Evolutionary conservation across 2,888 invertebrate genomes (phyloP).

Genomic region (Dyspetes luteomarginatus): DNA sequence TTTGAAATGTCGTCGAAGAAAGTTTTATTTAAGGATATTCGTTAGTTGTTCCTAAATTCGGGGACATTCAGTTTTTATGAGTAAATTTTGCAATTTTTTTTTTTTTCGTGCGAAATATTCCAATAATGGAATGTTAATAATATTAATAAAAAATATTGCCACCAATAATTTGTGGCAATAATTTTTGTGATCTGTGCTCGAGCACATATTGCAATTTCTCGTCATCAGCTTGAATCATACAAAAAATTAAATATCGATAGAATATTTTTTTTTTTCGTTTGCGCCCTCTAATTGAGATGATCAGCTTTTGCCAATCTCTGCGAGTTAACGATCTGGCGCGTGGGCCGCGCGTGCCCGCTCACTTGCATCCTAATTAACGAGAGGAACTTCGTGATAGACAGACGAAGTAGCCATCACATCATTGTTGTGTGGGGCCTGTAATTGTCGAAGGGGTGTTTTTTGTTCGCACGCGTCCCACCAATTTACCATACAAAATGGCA

Average conservation of each 20-base stretch:
- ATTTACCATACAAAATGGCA: slow-evolving; percentile 17
- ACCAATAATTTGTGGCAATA: background rate
- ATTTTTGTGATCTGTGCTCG: background rate
- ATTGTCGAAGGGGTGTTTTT: slow-evolving; percentile 56
- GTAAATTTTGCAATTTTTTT: no score
- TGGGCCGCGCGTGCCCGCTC: no score
- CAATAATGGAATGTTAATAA: no score
- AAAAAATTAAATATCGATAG: background rate
- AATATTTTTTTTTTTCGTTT: slow-evolving; percentile 1
- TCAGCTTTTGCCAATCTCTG: slow-evolving; percentile 52
- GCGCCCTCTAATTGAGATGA: slow-evolving; percentile 37
- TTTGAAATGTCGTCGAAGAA: background rate
- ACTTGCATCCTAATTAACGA: slow-evolving; percentile 50
- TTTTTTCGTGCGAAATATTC: no score
- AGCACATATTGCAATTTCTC: background rate
- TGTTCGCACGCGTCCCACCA: slow-evolving; percentile 46
- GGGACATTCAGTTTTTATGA: no score
- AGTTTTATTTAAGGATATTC: no score
- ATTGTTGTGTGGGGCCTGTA: slow-evolving; percentile 40
- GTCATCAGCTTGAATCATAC: background rate
- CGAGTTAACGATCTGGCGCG: slow-evolving; percentile 49
- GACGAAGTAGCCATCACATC: slow-evolving; percentile 12
- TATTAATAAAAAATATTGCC: no score
- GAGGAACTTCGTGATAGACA: background rate
- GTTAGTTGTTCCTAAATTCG: background rate